Percentiles rank a stretch among this genome's conserved stretches.
Conservation (phyloP, 1,140 invertebrate species). For the Popillia japonica region DNA sequence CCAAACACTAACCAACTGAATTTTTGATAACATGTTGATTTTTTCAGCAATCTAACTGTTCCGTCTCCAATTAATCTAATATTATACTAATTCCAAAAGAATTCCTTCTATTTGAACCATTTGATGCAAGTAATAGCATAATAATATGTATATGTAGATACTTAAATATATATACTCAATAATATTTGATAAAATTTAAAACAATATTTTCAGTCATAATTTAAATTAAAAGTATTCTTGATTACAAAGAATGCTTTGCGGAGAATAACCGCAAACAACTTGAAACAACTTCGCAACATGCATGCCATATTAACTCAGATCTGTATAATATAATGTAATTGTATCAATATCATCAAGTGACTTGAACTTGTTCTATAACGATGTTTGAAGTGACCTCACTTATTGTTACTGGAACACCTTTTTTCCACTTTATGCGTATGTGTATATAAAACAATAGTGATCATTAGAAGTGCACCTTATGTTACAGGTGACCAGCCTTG, state of each 20-base stretch:
- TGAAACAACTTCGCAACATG: not conserved
- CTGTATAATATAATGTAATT: not conserved
- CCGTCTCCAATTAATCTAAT: too few relatives aligned
- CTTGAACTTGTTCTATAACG: not conserved
- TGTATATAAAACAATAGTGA: slow-evolving; percentile 7
- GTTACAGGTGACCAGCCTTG: slow-evolving; percentile 25
- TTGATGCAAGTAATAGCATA: too few relatives aligned
- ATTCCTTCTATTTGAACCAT: too few relatives aligned
- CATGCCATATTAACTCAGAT: not conserved
- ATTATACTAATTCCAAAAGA: too few relatives aligned
- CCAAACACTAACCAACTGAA: too few relatives aligned
- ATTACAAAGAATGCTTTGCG: not conserved
- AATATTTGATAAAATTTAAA: too few relatives aligned
- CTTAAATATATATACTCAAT: too few relatives aligned
- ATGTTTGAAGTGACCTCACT: slow-evolving; percentile 2
- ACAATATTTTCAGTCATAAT: not conserved
- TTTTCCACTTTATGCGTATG: slow-evolving; percentile 9
- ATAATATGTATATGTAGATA: too few relatives aligned
- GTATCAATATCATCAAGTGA: not conserved
- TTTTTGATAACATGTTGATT: too few relatives aligned
- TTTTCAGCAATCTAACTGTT: too few relatives aligned
- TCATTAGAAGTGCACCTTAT: slow-evolving; percentile 16
- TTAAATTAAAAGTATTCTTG: not conserved
- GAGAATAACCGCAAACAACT: not conserved
- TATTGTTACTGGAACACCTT: not conserved